Conservation (phyloP, 2,888 invertebrate genomes). For the Anarsia innoxiella region DNA sequence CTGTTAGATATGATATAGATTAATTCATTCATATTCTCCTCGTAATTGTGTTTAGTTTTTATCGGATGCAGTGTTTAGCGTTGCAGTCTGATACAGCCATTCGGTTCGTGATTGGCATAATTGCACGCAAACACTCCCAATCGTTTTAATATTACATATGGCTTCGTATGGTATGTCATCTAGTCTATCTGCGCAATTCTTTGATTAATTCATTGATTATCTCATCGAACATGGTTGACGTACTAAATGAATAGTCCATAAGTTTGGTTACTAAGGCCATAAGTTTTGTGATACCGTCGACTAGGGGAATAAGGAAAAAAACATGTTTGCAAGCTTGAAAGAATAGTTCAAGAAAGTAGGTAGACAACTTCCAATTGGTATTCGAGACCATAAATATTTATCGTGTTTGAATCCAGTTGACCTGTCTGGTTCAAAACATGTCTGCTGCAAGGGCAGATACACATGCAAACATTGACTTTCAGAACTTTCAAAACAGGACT, state of each 20-base stretch:
- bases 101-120: constrained; percentile 45
- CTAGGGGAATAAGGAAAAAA: no score
- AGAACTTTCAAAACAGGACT: no score
- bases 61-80: no score
- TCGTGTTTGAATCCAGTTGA: constrained; percentile 44
- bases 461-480: no score
- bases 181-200: constrained; percentile 12
- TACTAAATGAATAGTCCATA: no score
- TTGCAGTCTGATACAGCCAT: constrained; percentile 22
- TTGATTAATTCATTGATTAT: constrained; percentile 14
- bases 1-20: no score
- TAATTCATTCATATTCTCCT: no score
- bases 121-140: constrained; percentile 38
- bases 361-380: not conserved
- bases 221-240: constrained; percentile 1
- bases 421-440: constrained; percentile 36
- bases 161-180: constrained; percentile 38
- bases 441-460: no score
- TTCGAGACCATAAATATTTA: constrained; percentile 37
- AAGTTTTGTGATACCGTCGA: no score
- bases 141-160: constrained; percentile 37
- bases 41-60: no score
- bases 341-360: no score
- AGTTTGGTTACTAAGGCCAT: no score
- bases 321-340: not conserved